A percentile compares a stretch with the other conserved stretches of the same genome.
Conservation (phyloP, 64 coral and sea anemone species). For the Porites australiensis region DNA sequence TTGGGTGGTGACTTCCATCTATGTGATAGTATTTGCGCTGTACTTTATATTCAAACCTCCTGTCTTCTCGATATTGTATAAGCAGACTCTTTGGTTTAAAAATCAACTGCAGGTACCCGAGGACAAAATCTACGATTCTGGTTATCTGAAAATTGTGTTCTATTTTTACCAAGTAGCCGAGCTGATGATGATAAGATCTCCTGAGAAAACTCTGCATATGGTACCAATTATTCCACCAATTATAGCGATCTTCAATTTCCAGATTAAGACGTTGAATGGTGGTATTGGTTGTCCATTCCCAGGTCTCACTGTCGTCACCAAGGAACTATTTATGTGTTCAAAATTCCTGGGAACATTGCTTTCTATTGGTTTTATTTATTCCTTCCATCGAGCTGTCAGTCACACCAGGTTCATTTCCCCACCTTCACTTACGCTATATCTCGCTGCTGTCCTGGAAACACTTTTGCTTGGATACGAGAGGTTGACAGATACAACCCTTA, state of each 20-base stretch:
- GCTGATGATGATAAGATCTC: slow-evolving; percentile 70
- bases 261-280: no score
- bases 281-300: no score
- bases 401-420: not conserved
- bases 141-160: slow-evolving; percentile 81
- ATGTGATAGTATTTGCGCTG: slow-evolving; percentile 38
- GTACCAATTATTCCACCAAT: no score
- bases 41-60: slow-evolving; percentile 77
- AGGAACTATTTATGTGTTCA: slow-evolving; percentile 53
- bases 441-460: slow-evolving; percentile 82
- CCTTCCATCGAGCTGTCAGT: slow-evolving; percentile 7
- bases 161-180: slow-evolving; percentile 88
- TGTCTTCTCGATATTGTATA: slow-evolving; percentile 25
- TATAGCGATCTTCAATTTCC: no score
- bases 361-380: slow-evolving; percentile 49
- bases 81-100: slow-evolving; percentile 63
- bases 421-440: slow-evolving; percentile 52
- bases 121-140: slow-evolving; percentile 9
- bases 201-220: no score
- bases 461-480: no score
- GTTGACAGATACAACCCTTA: no score
- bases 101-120: not conserved
- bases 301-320: no score
- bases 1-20: slow-evolving; percentile 58
- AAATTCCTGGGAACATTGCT: slow-evolving; percentile 63